Conservation (phyloP, 2,888 invertebrate species). For the Lamproptera curius region DNA sequence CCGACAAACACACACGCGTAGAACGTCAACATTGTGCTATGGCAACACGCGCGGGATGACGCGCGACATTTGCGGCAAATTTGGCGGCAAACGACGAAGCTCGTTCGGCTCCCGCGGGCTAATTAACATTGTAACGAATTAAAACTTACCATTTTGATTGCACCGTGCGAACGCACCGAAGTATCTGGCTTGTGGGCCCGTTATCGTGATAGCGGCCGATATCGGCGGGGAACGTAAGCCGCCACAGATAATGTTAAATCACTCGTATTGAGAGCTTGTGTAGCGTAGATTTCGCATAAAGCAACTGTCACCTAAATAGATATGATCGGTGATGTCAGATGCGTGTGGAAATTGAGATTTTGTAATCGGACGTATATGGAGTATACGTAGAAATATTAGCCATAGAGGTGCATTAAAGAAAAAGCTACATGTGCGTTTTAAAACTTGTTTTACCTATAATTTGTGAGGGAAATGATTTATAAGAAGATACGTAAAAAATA, state of each 20-base stretch:
- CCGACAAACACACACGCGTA: slow-evolving; percentile 34
- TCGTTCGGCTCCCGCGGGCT: slow-evolving; percentile 26
- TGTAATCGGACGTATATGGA: too few relatives aligned
- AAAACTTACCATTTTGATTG: slow-evolving; percentile 65
- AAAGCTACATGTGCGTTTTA: too few relatives aligned
- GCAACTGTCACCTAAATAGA: background rate
- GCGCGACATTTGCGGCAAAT: slow-evolving; percentile 23
- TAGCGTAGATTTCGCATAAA: too few relatives aligned
- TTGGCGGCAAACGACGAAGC: slow-evolving; percentile 12
- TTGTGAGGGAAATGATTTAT: too few relatives aligned
- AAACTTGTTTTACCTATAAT: too few relatives aligned
- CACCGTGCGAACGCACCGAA: slow-evolving; percentile 40
- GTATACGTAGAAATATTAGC: too few relatives aligned
- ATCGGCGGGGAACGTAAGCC: slow-evolving; percentile 1
- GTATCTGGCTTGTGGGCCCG: slow-evolving; percentile 35
- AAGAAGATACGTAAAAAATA: too few relatives aligned
- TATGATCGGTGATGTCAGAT: slow-evolving; percentile 3
- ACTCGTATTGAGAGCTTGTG: background rate
- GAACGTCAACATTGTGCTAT: slow-evolving; percentile 33
- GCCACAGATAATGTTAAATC: slow-evolving; percentile 11
- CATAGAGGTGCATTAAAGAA: too few relatives aligned
- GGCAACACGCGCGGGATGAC: slow-evolving; percentile 15
- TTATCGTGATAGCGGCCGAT: slow-evolving; percentile 34
- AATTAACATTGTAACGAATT: slow-evolving; percentile 42
- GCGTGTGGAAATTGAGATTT: too few relatives aligned